Conservation (phyloP, 2,797 vertebrate genomes). For the Acanthurus lineatus region DNA sequence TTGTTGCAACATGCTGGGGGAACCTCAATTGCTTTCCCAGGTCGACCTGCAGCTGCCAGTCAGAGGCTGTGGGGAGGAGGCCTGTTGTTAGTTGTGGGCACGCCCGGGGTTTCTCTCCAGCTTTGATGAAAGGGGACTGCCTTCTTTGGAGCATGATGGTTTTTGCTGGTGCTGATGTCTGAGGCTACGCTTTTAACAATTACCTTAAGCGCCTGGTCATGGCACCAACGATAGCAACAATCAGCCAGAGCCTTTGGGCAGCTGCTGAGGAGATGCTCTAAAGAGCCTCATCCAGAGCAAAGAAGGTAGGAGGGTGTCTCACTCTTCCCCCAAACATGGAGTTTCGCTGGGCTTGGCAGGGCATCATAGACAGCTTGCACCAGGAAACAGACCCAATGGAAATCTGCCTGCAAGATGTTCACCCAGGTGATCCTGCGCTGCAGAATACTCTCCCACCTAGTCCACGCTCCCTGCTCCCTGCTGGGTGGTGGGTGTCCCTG, state of each 20-base stretch:
- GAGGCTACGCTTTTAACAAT: not conserved
- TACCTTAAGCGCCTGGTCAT: not conserved
- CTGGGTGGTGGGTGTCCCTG: too few relatives aligned
- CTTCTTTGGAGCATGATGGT: not conserved
- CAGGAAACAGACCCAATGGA: not conserved
- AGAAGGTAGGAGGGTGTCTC: not conserved
- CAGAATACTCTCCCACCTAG: not conserved
- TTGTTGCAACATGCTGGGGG: too few relatives aligned
- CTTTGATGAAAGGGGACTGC: not conserved
- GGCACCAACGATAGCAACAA: not conserved
- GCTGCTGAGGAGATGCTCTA: not conserved
- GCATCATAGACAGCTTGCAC: not conserved
- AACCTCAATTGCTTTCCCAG: not conserved
- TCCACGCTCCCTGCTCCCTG: too few relatives aligned
- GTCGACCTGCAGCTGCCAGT: not conserved
- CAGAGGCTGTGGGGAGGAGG: not conserved
- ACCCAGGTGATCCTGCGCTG: not conserved
- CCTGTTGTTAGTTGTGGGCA: too few relatives aligned
- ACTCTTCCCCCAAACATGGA: not conserved
- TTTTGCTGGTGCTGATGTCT: not conserved
- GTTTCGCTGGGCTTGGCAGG: not conserved
- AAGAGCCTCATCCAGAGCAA: not conserved
- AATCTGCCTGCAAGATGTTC: conserved; percentile 1
- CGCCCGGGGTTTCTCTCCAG: not conserved
- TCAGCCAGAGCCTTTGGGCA: not conserved